Percentiles rank a stretch among this genome's conserved stretches.
Conservation (phyloP, 1,140 invertebrate genomes). For the Hylyphantes graminicola region DNA sequence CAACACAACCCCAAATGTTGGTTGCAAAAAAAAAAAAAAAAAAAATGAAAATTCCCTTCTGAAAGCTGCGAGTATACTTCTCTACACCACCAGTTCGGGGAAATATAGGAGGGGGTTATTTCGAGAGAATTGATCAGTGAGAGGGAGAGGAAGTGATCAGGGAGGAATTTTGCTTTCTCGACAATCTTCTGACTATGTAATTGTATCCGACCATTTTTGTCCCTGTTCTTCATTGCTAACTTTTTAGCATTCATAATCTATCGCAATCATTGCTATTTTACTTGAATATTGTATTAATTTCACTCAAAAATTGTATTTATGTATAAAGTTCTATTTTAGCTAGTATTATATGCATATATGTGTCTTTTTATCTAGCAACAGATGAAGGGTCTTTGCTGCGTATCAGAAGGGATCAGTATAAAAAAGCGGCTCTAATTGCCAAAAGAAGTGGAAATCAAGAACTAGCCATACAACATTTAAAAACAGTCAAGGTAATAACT, state of each 20-base stretch:
- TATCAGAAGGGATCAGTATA: constrained; percentile 77
- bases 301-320: not conserved
- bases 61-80: too few species aligned
- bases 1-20: too few species aligned
- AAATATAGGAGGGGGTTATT: too few species aligned
- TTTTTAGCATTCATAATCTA: not conserved
- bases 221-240: not conserved
- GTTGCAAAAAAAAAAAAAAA: too few species aligned
- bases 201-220: too few species aligned
- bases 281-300: not conserved
- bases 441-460: constrained; percentile 82
- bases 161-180: too few species aligned
- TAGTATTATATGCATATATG: not conserved
- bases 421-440: constrained; percentile 82
- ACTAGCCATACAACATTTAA: constrained; percentile 80
- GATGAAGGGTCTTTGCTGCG: not conserved
- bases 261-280: not conserved
- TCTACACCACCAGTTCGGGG: too few species aligned
- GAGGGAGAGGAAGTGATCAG: too few species aligned
- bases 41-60: too few species aligned
- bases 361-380: not conserved
- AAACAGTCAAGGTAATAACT: constrained; percentile 77
- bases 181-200: too few species aligned
- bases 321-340: not conserved
- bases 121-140: too few species aligned